These are phyloP conservation scores for Malacoctenus gilli DNA, from an alignment of 2,797 vertebrate genomes.

Conservation along the genomic window DNA sequence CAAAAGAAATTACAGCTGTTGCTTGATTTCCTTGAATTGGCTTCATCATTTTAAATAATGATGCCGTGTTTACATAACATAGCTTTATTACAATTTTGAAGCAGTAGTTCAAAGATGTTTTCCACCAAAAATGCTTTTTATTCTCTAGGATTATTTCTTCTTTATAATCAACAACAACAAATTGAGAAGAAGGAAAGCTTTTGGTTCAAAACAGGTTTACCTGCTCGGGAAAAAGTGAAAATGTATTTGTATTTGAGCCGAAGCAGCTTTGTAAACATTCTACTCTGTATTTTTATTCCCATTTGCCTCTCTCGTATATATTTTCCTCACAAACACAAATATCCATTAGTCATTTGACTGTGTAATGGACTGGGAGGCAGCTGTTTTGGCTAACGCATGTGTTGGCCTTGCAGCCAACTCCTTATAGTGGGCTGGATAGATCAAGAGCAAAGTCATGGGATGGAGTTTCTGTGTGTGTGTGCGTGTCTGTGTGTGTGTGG, in stretches of 20 bases:
- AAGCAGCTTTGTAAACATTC: no score
- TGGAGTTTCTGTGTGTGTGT: not conserved
- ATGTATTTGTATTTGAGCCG: no score
- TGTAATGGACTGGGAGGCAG: conserved; percentile 17
- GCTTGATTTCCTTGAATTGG: not conserved
- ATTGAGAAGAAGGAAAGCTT: no score
- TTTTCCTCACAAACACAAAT: not conserved
- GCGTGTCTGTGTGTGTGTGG: not conserved
- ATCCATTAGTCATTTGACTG: conserved; percentile 18
- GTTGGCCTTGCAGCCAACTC: conserved; percentile 14
- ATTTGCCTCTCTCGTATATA: not conserved
- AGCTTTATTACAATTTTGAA: no score
- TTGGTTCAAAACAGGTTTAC: no score
- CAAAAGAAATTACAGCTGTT: not conserved
- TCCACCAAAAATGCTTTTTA: no score
- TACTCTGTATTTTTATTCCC: not conserved
- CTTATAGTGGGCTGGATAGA: conserved; percentile 34
- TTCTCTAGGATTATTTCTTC: no score
- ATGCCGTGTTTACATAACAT: not conserved
- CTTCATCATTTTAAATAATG: not conserved
- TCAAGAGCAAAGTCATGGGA: conserved; percentile 18
- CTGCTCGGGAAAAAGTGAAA: no score
- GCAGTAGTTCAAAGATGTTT: no score
- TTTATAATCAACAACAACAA: no score
- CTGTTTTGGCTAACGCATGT: conserved; percentile 43